phyloP scores from a whole-genome alignment of 2,888 invertebrate species.

The Dicranocentrus wangi region DNA sequence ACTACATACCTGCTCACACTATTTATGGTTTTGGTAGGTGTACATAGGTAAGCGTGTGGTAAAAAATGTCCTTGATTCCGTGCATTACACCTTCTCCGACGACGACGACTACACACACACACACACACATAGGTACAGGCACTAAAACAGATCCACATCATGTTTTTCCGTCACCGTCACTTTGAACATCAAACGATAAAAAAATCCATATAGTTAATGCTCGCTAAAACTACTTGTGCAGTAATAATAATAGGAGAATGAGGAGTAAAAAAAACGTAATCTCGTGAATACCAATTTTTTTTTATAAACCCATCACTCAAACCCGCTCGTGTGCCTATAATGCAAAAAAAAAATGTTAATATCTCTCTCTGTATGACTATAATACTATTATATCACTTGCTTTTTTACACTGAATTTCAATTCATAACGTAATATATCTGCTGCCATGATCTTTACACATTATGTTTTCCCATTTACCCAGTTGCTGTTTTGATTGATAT shows the following conservation, averaged over 20 bases:
- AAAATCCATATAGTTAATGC: not conserved
- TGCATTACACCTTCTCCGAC: slow-evolving; percentile 71
- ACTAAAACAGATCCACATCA: slow-evolving; percentile 13
- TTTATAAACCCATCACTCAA: no score
- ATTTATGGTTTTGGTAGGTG: not conserved
- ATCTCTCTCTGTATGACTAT: no score
- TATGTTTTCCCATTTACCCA: no score
- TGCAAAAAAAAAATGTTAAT: no score
- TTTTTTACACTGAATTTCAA: slow-evolving; percentile 1
- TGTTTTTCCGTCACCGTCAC: slow-evolving; percentile 3
- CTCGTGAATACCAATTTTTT: no score
- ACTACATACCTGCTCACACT: slow-evolving; percentile 12
- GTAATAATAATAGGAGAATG: slow-evolving; percentile 6
- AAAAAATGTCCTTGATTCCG: slow-evolving; percentile 72
- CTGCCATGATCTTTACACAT: no score
- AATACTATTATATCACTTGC: not conserved
- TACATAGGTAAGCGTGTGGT: slow-evolving; percentile 30
- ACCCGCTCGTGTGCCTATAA: no score
- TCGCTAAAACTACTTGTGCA: not conserved
- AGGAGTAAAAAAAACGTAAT: no score
- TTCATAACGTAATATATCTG: not conserved
- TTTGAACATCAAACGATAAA: not conserved
- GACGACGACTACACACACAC: slow-evolving; percentile 7
- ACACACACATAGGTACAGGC: no score
- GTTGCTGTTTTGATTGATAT: no score